Evolutionary conservation across 2,113 vertebrate species (phyloP).

Genomic region (Nansenia antarctica): DNA sequence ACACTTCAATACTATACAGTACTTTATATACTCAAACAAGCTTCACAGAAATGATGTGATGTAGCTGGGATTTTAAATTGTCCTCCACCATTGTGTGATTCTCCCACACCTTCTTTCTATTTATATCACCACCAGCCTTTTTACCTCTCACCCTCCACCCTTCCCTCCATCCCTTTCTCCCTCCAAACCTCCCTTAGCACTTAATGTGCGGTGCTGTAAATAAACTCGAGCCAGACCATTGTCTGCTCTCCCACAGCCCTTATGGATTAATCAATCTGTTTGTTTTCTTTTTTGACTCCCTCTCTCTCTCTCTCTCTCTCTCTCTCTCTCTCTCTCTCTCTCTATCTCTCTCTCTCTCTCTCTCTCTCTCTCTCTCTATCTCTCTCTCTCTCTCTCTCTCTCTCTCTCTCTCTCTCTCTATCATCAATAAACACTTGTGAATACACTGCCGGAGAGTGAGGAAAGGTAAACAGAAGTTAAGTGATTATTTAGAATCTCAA

Average conservation of each 20-base stretch:
- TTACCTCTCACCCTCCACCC: neutral
- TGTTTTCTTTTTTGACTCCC: slow-evolving; percentile 5
- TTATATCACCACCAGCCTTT: neutral
- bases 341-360: slow-evolving; percentile 11
- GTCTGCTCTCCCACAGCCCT: slow-evolving; percentile 1
- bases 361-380: slow-evolving; percentile 22
- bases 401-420: slow-evolving; percentile 11
- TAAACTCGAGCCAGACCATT: slow-evolving; percentile 10
- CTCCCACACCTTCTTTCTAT: neutral
- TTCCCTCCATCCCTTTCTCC: neutral
- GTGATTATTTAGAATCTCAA: slow-evolving; percentile 24
- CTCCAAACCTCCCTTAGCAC: neutral
- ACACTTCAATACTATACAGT: too few species aligned
- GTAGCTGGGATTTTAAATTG: too few species aligned
- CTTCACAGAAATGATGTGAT: neutral
- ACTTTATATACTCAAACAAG: too few species aligned
- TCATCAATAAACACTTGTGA: slow-evolving; percentile 41
- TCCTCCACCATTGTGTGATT: neutral
- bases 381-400: slow-evolving; percentile 4
- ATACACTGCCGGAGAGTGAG: slow-evolving; percentile 11
- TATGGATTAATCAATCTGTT: slow-evolving; percentile 31
- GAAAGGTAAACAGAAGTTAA: slow-evolving; percentile 33
- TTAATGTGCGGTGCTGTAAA: slow-evolving; percentile 3
- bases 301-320: slow-evolving; percentile 8
- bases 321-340: slow-evolving; percentile 13